A percentile compares a stretch with the other conserved stretches of the same genome.
Conservation (phyloP, 1,140 invertebrate species). For the Drosophila melanica region DNA sequence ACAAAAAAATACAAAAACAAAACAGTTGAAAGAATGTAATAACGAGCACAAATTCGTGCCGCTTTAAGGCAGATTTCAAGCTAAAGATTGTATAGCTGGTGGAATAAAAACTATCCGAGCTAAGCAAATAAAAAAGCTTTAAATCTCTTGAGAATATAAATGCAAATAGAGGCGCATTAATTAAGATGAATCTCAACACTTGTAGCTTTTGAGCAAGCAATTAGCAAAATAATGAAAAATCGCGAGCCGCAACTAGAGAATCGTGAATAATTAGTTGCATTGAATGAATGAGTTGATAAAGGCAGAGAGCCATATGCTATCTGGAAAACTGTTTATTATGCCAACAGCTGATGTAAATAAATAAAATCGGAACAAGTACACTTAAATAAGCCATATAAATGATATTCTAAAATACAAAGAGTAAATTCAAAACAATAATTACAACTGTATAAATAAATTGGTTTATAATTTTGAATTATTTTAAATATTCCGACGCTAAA, state of each 20-base stretch:
- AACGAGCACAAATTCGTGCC: slow-evolving; percentile 15
- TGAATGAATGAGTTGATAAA: slow-evolving; percentile 8
- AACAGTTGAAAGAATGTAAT: slow-evolving; percentile 6
- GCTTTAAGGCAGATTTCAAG: slow-evolving; percentile 10
- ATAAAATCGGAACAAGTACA: slow-evolving; percentile 9
- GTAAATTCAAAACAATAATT: too few relatives aligned
- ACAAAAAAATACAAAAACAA: neutral
- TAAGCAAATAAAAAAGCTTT: slow-evolving; percentile 8
- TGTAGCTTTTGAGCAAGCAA: slow-evolving; percentile 25
- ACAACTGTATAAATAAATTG: neutral
- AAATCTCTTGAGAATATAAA: slow-evolving; percentile 7
- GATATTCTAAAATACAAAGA: slow-evolving; percentile 16
- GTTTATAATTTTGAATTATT: too few relatives aligned
- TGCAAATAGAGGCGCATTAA: slow-evolving; percentile 26
- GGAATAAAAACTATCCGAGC: slow-evolving; percentile 2
- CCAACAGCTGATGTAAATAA: slow-evolving; percentile 11
- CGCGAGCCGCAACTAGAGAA: slow-evolving; percentile 10
- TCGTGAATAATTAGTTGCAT: slow-evolving; percentile 38
- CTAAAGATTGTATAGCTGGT: slow-evolving; percentile 30
- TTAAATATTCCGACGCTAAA: too few relatives aligned
- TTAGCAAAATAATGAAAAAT: slow-evolving; percentile 41
- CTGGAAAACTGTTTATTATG: slow-evolving; percentile 3
- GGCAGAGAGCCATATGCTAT: slow-evolving; percentile 2
- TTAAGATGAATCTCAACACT: slow-evolving; percentile 18
- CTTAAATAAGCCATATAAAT: slow-evolving; percentile 13